Conservation (phyloP, 2,888 invertebrate genomes). For the Hypsopygia costalis region DNA sequence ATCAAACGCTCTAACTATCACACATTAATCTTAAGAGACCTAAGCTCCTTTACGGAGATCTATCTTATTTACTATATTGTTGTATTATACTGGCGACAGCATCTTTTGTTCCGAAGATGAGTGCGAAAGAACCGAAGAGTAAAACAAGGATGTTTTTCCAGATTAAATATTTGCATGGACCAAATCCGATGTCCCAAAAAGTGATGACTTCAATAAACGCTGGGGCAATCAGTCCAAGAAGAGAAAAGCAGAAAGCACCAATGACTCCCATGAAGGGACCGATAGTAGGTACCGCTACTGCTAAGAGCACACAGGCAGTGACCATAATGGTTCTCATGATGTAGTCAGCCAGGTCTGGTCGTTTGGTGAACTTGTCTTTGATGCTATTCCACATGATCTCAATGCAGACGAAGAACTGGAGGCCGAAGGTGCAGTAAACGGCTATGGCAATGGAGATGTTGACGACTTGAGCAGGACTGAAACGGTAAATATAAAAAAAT, state of each 20-base stretch:
- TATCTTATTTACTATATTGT: slow-evolving; percentile 26
- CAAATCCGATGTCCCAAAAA: slow-evolving; percentile 92
- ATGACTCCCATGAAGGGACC: slow-evolving; percentile 95
- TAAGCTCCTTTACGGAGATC: neutral
- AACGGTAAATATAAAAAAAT: too few relatives aligned
- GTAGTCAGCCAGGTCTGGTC: slow-evolving; percentile 87
- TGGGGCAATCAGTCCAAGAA: slow-evolving; percentile 93
- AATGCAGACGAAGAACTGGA: slow-evolving; percentile 98
- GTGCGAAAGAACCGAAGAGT: slow-evolving; percentile 88
- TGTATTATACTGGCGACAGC: slow-evolving; percentile 47
- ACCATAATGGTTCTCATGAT: slow-evolving; percentile 84
- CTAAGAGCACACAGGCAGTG: slow-evolving; percentile 85
- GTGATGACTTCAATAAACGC: slow-evolving; percentile 91
- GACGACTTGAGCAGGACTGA: slow-evolving; percentile 91
- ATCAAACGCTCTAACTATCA: slow-evolving; percentile 21
- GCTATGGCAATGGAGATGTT: slow-evolving; percentile 93
- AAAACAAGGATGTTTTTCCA: slow-evolving; percentile 89
- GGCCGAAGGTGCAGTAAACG: slow-evolving; percentile 96
- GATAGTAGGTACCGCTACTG: slow-evolving; percentile 93
- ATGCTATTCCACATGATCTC: slow-evolving; percentile 94
- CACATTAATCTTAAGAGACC: slow-evolving; percentile 23
- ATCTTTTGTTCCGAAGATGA: slow-evolving; percentile 86
- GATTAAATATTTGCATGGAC: slow-evolving; percentile 85
- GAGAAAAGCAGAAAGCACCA: slow-evolving; percentile 96
- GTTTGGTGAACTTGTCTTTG: slow-evolving; percentile 85